A percentile compares a stretch with the other conserved stretches of the same genome.
Conservation (phyloP, 2,797 vertebrate species). For the Erethizon dorsatum region DNA sequence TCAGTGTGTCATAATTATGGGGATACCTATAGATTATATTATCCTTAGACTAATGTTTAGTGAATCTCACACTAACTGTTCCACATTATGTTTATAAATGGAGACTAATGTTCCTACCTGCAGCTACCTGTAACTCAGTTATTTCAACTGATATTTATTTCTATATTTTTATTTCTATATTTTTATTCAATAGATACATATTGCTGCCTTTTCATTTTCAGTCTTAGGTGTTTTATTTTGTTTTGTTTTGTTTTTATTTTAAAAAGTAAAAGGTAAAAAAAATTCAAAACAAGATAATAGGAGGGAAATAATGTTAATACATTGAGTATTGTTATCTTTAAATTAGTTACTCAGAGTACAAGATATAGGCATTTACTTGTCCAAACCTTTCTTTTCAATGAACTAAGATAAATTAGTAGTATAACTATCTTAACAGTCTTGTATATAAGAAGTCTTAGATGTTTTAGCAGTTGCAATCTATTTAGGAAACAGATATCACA, state of each 20-base stretch:
- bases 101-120: neutral
- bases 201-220: neutral
- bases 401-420: too few relatives aligned
- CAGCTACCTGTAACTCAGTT: neutral
- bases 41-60: neutral
- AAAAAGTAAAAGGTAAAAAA: too few relatives aligned
- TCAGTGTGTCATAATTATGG: neutral
- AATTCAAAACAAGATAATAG: too few relatives aligned
- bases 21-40: neutral
- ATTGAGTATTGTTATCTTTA: too few relatives aligned
- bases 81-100: neutral
- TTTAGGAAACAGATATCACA: neutral
- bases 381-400: too few relatives aligned
- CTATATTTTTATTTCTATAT: conserved; percentile 14
- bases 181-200: neutral
- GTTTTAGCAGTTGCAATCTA: neutral
- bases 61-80: neutral
- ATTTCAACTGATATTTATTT: neutral
- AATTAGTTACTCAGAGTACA: too few relatives aligned
- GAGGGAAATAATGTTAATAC: too few relatives aligned
- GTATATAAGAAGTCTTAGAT: neutral
- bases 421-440: too few relatives aligned
- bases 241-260: too few relatives aligned
- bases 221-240: conserved; percentile 39
- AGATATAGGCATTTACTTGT: too few relatives aligned